These are phyloP conservation scores for Liolophura sinensis DNA, from an alignment of 1,140 invertebrate species.

Conservation along the genomic window DNA sequence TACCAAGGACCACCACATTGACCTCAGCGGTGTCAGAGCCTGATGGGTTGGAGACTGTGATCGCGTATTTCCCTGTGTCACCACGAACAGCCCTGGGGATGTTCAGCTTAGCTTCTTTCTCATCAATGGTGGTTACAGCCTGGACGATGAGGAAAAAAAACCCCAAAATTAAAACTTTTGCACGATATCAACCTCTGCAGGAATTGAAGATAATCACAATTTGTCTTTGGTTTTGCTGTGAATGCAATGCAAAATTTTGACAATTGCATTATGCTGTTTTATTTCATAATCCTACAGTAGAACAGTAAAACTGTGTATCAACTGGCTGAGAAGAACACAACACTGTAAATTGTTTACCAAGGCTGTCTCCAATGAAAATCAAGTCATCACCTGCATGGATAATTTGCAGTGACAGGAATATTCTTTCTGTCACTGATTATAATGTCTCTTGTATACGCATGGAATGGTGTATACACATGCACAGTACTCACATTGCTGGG, in stretches of 20 bases:
- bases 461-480: too few relatives aligned
- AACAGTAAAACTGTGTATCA: too few relatives aligned
- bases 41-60: constrained; percentile 85
- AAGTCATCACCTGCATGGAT: too few relatives aligned
- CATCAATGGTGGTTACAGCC: constrained; percentile 50
- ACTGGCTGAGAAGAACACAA: too few relatives aligned
- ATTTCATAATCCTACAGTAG: too few relatives aligned
- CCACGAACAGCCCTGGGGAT: constrained; percentile 87
- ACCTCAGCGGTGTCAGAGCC: constrained; percentile 92
- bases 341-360: too few relatives aligned
- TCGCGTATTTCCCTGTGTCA: constrained; percentile 90
- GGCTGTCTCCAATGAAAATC: too few relatives aligned
- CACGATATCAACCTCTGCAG: not conserved
- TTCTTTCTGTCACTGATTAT: not conserved
- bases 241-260: too few relatives aligned
- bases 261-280: too few relatives aligned
- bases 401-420: too few relatives aligned
- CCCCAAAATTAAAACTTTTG: not conserved
- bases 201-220: not conserved
- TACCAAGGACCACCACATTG: constrained; percentile 86
- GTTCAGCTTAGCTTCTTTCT: constrained; percentile 81
- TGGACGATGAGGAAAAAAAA: constrained; percentile 15
- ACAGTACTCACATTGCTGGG: not conserved
- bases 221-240: not conserved
- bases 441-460: too few relatives aligned